These are phyloP conservation scores for Parapristionchus giblindavisi DNA, from an alignment of 2,888 invertebrate genomes.

Conservation along the genomic window DNA sequence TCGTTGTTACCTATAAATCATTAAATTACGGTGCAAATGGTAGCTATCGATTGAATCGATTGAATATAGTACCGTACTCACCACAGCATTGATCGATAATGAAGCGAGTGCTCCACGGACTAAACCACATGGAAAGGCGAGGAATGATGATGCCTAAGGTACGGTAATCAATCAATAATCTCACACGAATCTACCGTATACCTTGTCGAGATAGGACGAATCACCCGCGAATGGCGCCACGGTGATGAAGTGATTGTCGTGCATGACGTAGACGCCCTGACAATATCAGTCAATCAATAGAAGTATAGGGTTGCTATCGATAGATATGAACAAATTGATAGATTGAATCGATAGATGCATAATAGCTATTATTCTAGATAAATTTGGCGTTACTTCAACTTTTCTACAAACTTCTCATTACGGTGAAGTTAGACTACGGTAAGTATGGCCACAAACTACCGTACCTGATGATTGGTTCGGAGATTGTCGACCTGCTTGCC, in stretches of 20 bases:
- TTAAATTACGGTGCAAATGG: not conserved
- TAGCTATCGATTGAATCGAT: not conserved
- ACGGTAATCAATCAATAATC: not conserved
- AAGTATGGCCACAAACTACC: not conserved
- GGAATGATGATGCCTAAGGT: slow-evolving; percentile 67
- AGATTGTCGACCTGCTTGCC: slow-evolving; percentile 98
- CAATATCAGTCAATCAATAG: slow-evolving; percentile 40
- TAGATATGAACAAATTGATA: no score
- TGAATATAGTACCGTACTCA: slow-evolving; percentile 10
- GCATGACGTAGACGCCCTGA: slow-evolving; percentile 93
- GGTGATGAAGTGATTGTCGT: slow-evolving; percentile 92
- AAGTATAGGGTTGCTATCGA: no score
- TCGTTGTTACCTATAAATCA: slow-evolving; percentile 79
- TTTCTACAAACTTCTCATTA: no score
- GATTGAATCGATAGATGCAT: no score
- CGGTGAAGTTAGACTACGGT: no score
- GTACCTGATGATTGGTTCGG: slow-evolving; percentile 85
- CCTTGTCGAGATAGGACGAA: slow-evolving; percentile 70
- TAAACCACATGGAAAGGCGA: slow-evolving; percentile 94
- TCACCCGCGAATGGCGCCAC: slow-evolving; percentile 86
- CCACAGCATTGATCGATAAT: slow-evolving; percentile 77
- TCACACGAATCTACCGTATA: not conserved
- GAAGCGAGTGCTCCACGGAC: slow-evolving; percentile 93
- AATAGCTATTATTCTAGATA: no score
- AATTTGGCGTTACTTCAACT: no score